These are phyloP conservation scores for Poecilia picta DNA, from an alignment of 2,797 vertebrate genomes.

Conservation along the genomic window DNA sequence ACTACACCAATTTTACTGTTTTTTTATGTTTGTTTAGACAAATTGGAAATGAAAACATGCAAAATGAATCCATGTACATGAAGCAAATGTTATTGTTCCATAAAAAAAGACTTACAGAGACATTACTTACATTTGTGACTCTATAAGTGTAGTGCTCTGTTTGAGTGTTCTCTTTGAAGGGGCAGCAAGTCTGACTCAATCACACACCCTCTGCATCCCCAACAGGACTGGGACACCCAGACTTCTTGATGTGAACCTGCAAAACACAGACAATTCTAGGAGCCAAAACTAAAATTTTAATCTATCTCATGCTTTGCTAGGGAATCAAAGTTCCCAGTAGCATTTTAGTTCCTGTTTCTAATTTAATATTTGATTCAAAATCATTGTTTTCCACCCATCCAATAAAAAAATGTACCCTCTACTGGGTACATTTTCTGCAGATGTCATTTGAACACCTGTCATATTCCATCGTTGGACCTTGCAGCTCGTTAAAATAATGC, in stretches of 20 bases:
- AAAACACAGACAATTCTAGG: neutral
- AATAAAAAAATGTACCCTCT: too few species aligned
- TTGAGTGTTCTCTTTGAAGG: neutral
- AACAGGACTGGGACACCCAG: neutral
- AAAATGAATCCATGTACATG: neutral
- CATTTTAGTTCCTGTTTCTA: neutral
- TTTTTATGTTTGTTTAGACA: neutral
- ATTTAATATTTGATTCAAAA: neutral
- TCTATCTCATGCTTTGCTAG: neutral
- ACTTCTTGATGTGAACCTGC: neutral
- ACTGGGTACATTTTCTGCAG: neutral
- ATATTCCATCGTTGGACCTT: too few species aligned
- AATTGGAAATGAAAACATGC: neutral
- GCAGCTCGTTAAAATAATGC: neutral
- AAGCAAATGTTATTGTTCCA: neutral
- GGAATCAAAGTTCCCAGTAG: neutral
- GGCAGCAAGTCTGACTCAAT: neutral
- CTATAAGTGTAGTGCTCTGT: neutral
- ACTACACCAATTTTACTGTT: neutral
- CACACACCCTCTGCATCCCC: neutral
- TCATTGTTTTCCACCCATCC: neutral
- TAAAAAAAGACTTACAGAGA: neutral
- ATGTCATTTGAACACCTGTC: neutral
- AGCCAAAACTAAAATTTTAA: too few species aligned
- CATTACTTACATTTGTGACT: neutral